Percentiles rank a stretch among this genome's conserved stretches.
These are phyloP conservation scores for Proteles cristata DNA, from an alignment of 2,113 vertebrate genomes.

Conservation along the genomic window DNA sequence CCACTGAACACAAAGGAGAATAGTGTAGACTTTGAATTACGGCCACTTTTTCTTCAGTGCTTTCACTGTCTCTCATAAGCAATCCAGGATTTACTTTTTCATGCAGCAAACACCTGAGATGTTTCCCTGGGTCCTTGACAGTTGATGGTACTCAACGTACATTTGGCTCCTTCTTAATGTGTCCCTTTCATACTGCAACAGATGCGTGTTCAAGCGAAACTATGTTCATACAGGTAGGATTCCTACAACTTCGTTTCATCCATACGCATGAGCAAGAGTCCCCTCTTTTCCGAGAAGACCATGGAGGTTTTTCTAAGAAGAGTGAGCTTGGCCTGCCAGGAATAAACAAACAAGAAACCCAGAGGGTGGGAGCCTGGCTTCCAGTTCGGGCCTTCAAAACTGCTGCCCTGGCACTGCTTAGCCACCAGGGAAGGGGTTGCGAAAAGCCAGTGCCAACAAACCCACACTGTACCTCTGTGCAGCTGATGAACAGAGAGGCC, in stretches of 20 bases:
- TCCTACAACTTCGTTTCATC: constrained; percentile 6
- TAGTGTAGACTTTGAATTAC: background rate
- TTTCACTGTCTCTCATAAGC: background rate
- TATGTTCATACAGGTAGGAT: background rate
- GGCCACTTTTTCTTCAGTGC: background rate
- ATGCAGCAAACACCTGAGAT: constrained; percentile 10
- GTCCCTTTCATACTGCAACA: background rate
- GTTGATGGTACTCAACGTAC: background rate
- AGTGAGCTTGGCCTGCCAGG: background rate
- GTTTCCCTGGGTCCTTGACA: background rate
- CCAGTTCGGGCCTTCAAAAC: background rate
- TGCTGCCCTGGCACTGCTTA: background rate
- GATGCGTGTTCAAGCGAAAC: background rate
- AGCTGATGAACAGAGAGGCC: background rate
- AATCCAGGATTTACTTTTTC: background rate
- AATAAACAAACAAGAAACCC: constrained; percentile 35
- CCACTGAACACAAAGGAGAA: background rate
- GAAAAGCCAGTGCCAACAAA: background rate
- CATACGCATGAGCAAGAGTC: background rate
- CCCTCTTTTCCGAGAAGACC: constrained; percentile 16
- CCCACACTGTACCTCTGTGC: too few species aligned
- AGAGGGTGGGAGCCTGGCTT: background rate
- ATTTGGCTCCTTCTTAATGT: background rate
- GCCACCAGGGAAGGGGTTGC: background rate
- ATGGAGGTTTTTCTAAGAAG: constrained; percentile 42